These are phyloP conservation scores for Agonum fuliginosum DNA, from an alignment of 2,888 invertebrate genomes.

Conservation along the genomic window DNA sequence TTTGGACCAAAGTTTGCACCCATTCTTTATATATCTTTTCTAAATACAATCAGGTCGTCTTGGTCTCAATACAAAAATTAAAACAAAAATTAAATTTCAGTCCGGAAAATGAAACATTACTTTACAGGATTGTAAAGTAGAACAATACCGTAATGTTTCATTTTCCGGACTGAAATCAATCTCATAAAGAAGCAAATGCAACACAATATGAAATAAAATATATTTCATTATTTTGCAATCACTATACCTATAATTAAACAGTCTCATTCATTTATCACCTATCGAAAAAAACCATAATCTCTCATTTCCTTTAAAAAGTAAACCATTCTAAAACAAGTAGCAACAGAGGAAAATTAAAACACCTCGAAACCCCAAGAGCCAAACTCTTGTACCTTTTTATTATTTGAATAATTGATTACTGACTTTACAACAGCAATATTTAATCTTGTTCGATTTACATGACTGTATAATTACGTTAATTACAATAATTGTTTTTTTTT, in stretches of 20 bases:
- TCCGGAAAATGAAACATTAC: too few relatives aligned
- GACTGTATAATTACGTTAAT: constrained; percentile 49
- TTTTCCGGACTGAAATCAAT: too few relatives aligned
- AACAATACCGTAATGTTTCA: too few relatives aligned
- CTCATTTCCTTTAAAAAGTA: constrained; percentile 9
- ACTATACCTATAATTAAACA: background rate
- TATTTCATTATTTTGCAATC: too few relatives aligned
- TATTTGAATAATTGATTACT: constrained; percentile 52
- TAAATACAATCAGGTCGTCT: too few relatives aligned
- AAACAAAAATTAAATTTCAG: too few relatives aligned
- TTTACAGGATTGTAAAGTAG: too few relatives aligned
- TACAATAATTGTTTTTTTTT: constrained; percentile 55
- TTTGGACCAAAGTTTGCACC: too few relatives aligned
- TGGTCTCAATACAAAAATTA: too few relatives aligned
- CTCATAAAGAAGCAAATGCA: too few relatives aligned
- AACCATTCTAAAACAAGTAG: constrained; percentile 29
- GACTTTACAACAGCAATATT: constrained; percentile 35
- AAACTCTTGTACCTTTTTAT: background rate
- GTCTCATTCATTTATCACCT: constrained; percentile 14
- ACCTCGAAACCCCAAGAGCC: constrained; percentile 28
- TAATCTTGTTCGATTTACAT: constrained; percentile 37
- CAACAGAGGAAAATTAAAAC: constrained; percentile 36
- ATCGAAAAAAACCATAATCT: constrained; percentile 5
- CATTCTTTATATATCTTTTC: too few relatives aligned
- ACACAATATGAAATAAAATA: too few relatives aligned